Evolutionary conservation across 2,888 invertebrate genomes (phyloP).

Genomic region (Uropetala carovei): DNA sequence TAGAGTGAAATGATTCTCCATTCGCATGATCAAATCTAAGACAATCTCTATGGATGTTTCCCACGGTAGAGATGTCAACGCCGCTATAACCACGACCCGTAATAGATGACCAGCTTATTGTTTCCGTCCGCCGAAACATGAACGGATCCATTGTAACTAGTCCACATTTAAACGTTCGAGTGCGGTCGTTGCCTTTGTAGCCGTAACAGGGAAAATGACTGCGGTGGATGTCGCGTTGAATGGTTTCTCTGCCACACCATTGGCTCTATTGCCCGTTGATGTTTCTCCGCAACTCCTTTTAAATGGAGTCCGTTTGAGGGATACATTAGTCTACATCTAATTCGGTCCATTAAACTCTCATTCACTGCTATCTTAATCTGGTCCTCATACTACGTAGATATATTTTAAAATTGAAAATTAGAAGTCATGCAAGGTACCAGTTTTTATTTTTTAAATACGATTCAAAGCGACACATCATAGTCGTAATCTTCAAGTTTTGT

Average conservation of each 20-base stretch:
- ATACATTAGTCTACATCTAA: not conserved
- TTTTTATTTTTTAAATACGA: too few species aligned
- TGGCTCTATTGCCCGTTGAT: not conserved
- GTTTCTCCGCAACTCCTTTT: not conserved
- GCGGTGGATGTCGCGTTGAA: not conserved
- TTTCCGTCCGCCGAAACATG: not conserved
- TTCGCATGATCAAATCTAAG: too few species aligned
- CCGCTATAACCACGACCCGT: not conserved
- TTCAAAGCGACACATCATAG: too few species aligned
- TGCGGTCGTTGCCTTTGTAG: not conserved
- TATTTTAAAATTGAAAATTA: too few species aligned
- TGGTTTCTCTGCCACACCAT: constrained; percentile 7
- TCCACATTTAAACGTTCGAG: not conserved
- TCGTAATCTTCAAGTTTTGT: too few species aligned
- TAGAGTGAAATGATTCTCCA: too few species aligned
- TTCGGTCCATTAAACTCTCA: not conserved
- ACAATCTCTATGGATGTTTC: not conserved
- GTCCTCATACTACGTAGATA: too few species aligned
- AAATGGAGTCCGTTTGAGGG: not conserved
- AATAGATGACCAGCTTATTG: not conserved
- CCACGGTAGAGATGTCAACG: not conserved
- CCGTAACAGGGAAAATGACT: not conserved
- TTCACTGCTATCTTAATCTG: not conserved
- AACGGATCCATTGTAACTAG: not conserved
- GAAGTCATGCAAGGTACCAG: too few species aligned